Evolutionary conservation across 2,888 invertebrate species (phyloP).

Genomic region (Drosophila heteroneura): DNA sequence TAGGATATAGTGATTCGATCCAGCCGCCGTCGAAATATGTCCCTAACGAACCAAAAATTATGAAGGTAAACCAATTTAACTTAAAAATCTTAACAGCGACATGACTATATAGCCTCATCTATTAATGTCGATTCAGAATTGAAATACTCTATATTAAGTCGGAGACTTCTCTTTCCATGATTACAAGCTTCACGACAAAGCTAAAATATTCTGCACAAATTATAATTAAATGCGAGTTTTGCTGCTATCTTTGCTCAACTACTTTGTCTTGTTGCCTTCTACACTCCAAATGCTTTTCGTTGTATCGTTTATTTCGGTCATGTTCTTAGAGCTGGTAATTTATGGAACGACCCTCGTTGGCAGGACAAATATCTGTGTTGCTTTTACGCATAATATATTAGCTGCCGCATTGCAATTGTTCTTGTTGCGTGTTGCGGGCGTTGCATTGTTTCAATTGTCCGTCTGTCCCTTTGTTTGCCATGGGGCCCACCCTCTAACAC

Average conservation of each 20-base stretch:
- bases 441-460: slow-evolving; percentile 71
- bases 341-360: slow-evolving; percentile 37
- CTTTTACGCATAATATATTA: slow-evolving; percentile 81
- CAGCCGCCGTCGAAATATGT: not conserved
- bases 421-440: slow-evolving; percentile 70
- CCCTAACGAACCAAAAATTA: not conserved
- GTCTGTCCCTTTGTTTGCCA: slow-evolving; percentile 5
- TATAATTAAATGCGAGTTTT: not conserved
- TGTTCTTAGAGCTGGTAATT: slow-evolving; percentile 6
- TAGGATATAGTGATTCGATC: not conserved
- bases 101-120: not conserved
- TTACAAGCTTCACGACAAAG: not conserved
- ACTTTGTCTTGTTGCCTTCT: not conserved
- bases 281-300: not conserved
- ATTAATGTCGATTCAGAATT: not conserved
- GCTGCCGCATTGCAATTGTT: slow-evolving; percentile 78
- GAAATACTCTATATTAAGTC: not conserved
- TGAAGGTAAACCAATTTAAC: too few relatives aligned
- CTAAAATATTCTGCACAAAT: not conserved
- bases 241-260: not conserved
- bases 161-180: not conserved
- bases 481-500: not conserved
- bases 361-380: slow-evolving; percentile 35
- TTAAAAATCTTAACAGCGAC: not conserved
- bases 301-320: not conserved